phyloP scores from a whole-genome alignment of 2,888 invertebrate genomes.

The Sarcophaga variegata region DNA sequence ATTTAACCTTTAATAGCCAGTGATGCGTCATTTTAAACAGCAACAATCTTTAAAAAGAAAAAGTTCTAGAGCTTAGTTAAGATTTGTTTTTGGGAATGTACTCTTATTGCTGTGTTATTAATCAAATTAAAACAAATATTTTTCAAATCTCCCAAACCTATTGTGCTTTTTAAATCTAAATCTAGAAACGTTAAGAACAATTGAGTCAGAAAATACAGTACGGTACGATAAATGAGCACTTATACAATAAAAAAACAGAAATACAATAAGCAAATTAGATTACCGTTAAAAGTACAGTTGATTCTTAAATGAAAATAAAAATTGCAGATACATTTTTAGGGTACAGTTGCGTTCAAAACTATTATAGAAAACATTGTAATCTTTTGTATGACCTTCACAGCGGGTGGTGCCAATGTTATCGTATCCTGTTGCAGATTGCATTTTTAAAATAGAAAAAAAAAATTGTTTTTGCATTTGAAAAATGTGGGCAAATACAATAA shows the following conservation, averaged over 20 bases:
- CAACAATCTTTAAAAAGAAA: neutral
- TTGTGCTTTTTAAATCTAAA: no score
- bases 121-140: neutral
- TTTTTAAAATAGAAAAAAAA: no score
- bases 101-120: neutral
- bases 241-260: neutral
- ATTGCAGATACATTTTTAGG: neutral
- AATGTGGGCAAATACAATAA: no score
- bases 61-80: conserved; percentile 14
- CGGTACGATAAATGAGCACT: neutral
- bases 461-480: no score
- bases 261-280: neutral
- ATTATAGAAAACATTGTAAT: neutral
- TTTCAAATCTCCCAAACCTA: neutral
- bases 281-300: neutral
- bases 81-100: conserved; percentile 17
- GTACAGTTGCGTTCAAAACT: neutral
- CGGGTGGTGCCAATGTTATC: neutral
- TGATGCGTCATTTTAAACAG: conserved; percentile 38
- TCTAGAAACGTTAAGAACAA: no score
- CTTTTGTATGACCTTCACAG: neutral
- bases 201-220: neutral
- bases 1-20: conserved; percentile 27
- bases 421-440: neutral
- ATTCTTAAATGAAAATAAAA: neutral